Evolutionary conservation across 2,113 vertebrate genomes (phyloP), one percentile per base, ranked within the genome.

Genomic region (Thalassarche chlororhynchos): DNA sequence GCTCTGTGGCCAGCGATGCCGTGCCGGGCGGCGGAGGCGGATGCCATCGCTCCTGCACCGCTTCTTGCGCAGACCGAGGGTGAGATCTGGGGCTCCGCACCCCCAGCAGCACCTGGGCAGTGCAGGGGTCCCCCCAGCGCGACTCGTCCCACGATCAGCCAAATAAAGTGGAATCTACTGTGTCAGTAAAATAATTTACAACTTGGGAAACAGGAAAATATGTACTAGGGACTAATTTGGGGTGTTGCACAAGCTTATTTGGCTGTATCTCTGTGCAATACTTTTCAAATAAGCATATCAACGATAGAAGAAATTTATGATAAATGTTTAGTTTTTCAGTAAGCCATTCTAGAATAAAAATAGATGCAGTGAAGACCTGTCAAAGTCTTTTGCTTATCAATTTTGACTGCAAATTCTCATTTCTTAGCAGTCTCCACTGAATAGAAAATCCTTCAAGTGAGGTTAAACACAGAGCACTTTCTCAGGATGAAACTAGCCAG

Each of bases 381-480:
- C 95, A 94, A 47, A 85, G 85, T 8, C 70, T 82, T 82, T 83
- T 42, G 79, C 75, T 78, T 79, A 85, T 44, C 85, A 90, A 76
- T 83, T 88, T 38, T 85, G 78, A 64, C 61, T 55, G 44, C n/a
- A 82, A 85, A 94, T 92, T 90, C 83, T 77, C 79, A 61, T 90
- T 94, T 86, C 85, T 95, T 34, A 72, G 86, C 85, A 57, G 92
- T 47, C 90, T 72, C 54, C 66, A 51, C 49, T 40, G 52, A 80
- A 96, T 2, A 92, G 79, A 92, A 93, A 90, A 97, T 34, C 88
- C 83, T 89, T 74, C 75, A 68, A 90, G 83, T 86, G 90, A 83
- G 62, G 85, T 92, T 86, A 88, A 94, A 83, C 54, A 90, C 13
- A 3, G 79, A 90, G 58, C 69, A 52, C 55, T 85, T 82, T 55